These are phyloP conservation scores for Casuarius casuarius DNA, from an alignment of 2,113 vertebrate genomes.

Conservation along the genomic window DNA sequence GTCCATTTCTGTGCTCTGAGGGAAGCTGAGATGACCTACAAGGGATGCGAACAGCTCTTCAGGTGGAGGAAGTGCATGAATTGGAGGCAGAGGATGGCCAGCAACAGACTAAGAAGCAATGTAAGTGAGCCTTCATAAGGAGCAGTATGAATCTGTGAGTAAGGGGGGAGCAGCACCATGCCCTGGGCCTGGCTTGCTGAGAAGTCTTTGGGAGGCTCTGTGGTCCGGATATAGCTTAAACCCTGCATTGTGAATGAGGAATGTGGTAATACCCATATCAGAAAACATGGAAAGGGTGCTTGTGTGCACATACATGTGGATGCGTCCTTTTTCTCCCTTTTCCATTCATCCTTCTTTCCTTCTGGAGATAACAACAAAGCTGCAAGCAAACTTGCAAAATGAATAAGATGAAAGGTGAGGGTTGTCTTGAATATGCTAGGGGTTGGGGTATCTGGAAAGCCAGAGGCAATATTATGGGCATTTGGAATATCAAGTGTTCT, in stretches of 20 bases:
- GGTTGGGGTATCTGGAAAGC: neutral
- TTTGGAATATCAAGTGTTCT: neutral
- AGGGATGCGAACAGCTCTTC: neutral
- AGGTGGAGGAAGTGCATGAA: neutral
- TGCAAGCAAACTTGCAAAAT: neutral
- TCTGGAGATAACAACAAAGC: neutral
- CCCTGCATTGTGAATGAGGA: neutral
- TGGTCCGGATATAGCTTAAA: rapidly evolving
- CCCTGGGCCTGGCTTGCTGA: neutral
- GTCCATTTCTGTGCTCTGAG: neutral
- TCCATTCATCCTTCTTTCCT: neutral
- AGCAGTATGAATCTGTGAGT: rapidly evolving
- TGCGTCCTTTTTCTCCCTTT: neutral
- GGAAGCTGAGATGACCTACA: neutral
- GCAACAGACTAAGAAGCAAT: neutral
- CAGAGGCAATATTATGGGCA: neutral
- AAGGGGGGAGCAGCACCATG: neutral
- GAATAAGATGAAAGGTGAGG: neutral
- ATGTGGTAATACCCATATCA: neutral
- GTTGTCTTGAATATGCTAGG: neutral
- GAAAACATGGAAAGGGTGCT: no score
- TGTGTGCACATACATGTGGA: no score
- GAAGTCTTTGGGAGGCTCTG: neutral
- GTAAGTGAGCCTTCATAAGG: neutral
- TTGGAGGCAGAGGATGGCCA: neutral